These are phyloP conservation scores for Papilio helenus DNA, from an alignment of 1,140 invertebrate species.

Conservation along the genomic window DNA sequence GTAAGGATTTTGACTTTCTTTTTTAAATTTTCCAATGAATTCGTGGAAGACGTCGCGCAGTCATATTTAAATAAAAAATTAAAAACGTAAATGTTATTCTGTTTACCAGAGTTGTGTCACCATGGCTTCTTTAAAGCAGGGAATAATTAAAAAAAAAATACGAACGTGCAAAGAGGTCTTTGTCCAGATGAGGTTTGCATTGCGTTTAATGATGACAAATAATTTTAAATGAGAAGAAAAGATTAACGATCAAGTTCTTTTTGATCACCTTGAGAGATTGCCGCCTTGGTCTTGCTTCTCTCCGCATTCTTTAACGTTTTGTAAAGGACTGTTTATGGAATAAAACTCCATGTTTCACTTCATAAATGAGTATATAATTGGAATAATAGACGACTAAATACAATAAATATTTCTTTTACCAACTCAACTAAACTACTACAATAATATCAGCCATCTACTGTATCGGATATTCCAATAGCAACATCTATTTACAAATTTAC, in stretches of 20 bases:
- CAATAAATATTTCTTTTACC: not conserved
- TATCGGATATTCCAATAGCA: too few species aligned
- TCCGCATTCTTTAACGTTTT: constrained; percentile 16
- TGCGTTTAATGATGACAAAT: not conserved
- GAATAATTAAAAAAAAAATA: not conserved
- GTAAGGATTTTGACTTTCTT: not conserved
- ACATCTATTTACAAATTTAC: too few species aligned
- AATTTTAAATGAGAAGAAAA: constrained; percentile 7
- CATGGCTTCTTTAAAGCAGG: not conserved
- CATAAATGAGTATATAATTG: not conserved
- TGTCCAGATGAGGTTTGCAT: not conserved
- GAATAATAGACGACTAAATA: not conserved
- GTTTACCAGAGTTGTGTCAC: not conserved
- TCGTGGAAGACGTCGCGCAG: not conserved
- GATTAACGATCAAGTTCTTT: constrained; percentile 7
- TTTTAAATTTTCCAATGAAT: not conserved
- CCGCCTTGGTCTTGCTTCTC: not conserved
- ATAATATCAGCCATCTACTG: too few species aligned
- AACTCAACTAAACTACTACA: too few species aligned
- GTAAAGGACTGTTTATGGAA: not conserved
- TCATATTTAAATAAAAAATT: too few species aligned
- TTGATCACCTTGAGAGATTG: constrained; percentile 21
- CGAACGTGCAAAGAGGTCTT: not conserved
- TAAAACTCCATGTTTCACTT: not conserved
- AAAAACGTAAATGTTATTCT: not conserved